phyloP scores from a whole-genome alignment of 2,797 vertebrate species.

The Phoebastria nigripes region DNA sequence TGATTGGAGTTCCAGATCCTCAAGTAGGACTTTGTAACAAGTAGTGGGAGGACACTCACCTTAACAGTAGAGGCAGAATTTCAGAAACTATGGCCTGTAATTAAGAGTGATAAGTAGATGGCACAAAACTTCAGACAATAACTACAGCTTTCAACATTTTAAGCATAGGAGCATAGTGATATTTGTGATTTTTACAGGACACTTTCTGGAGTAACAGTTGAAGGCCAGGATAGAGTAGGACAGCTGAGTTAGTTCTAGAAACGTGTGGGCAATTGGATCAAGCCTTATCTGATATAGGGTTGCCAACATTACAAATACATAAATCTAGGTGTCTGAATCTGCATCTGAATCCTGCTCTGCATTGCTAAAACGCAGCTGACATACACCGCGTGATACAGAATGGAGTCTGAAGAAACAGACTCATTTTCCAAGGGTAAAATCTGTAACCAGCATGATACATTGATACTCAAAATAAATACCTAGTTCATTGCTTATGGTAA shows the following conservation, averaged over 20 bases:
- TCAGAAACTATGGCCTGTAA: background rate
- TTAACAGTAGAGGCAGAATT: background rate
- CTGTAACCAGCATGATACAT: background rate
- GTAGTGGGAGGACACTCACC: background rate
- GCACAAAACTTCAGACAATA: background rate
- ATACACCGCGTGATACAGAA: background rate
- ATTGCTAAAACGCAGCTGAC: background rate
- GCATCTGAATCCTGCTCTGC: background rate
- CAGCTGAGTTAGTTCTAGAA: background rate
- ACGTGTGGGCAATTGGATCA: background rate
- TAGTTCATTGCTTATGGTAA: background rate
- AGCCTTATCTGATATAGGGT: fast-evolving
- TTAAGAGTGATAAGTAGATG: background rate
- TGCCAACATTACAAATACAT: background rate
- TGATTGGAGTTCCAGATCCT: background rate
- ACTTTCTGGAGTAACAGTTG: background rate
- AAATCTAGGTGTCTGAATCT: background rate
- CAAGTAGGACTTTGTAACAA: background rate
- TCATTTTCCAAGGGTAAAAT: background rate
- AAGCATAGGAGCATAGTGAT: background rate
- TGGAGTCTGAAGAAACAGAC: background rate
- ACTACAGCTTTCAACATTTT: background rate
- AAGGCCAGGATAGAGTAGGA: background rate
- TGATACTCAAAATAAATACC: background rate
- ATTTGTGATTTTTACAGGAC: background rate